phyloP scores from a whole-genome alignment of 2,797 vertebrate species.

The Melanotaenia boesemani region DNA sequence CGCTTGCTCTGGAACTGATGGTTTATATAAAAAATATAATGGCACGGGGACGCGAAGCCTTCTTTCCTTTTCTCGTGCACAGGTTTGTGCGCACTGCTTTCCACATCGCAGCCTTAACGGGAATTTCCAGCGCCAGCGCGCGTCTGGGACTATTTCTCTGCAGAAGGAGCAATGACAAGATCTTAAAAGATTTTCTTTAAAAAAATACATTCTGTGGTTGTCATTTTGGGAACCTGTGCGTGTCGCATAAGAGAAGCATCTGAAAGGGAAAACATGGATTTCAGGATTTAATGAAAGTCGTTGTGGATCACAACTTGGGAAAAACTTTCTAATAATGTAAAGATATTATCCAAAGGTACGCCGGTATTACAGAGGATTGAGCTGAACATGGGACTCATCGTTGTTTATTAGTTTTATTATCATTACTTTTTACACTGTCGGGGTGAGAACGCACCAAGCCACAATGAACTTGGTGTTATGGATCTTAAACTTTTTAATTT shows the following conservation, averaged over 20 bases:
- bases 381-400: neutral
- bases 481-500: conserved; percentile 64
- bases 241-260: rapidly evolving
- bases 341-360: neutral
- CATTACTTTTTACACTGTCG: neutral
- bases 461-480: conserved; percentile 29
- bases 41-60: neutral
- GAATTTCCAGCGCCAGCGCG: neutral
- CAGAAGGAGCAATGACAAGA: conserved; percentile 1
- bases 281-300: neutral
- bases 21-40: neutral
- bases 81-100: neutral
- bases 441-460: conserved; percentile 15
- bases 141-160: neutral
- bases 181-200: neutral
- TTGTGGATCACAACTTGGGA: conserved; percentile 19
- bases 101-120: conserved; percentile 5
- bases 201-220: neutral
- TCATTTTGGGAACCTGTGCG: no score
- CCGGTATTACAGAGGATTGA: neutral
- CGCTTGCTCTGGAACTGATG: neutral
- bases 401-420: no score
- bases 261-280: neutral
- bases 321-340: conserved; percentile 36
- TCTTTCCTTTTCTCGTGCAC: neutral